Base-by-base conservation (phyloP, 1,140 invertebrate species). In the Holcopasites calliopsidis region DNA sequence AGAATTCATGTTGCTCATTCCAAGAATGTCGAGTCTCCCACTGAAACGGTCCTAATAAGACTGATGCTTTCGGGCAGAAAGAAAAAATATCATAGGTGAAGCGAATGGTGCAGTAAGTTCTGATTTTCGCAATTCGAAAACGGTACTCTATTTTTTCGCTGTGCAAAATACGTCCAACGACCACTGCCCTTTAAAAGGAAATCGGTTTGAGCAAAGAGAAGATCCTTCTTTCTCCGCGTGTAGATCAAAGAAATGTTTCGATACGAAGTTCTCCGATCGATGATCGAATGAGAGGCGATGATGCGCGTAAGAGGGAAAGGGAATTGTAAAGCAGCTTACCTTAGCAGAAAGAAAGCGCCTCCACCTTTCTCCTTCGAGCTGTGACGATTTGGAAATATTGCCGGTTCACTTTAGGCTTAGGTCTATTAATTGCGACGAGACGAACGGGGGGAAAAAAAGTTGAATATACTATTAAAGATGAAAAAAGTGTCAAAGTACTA, bases 401-500 rank as follows among this genome's bases (percentile, higher is more conserved):
- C 50, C 74, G 77, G 77, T 72, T 70, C 79, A 82, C 70, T 84
- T 77, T 84, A 81, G 76, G 81, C 55, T 86, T 87, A 88, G 80
- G 50, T 11, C 65, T 74, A 55, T 44, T 52, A 70, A 64, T 52
- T 6, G 38, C n/a, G 58, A 28, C 5, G 68, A 49, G 40, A 74
- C 62, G 79, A 78, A 85, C 77, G 62, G 72, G 77, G 80, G 13
- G 21, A 66, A 40, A 38, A 31, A 50, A 78, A 71, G 64, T 61
- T 33, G 68, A 84, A 1, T 49, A 58, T 80, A 68, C 69, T 85
- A 81, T 77, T 70, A 86, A 79, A 78, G 77, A 76, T 78, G 77
- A 76, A 80, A 82, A 61, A 85, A 85, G 88, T 89, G 88, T 88
- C 88, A 89, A 89, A 89, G 83, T 90, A 89, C 82, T 86, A 83